Percentiles rank a stretch among this genome's conserved stretches.
These are phyloP conservation scores for Puffinus mauretanicus DNA, from an alignment of 2,113 vertebrate genomes.

Conservation along the genomic window DNA sequence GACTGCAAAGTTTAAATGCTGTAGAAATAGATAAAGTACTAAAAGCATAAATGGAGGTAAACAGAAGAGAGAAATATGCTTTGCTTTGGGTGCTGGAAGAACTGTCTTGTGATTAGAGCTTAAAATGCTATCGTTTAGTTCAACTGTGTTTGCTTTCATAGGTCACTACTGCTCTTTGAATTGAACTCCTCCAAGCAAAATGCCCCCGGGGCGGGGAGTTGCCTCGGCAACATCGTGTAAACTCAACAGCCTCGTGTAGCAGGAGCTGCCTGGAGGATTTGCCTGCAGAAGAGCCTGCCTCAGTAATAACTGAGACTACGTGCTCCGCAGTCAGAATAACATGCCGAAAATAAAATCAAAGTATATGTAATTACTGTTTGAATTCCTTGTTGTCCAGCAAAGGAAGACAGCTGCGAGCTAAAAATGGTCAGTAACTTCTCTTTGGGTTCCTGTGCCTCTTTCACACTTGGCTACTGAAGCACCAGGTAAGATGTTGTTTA, in stretches of 20 bases:
- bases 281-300: not conserved
- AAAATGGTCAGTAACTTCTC: not conserved
- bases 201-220: conserved; percentile 7
- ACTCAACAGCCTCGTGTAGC: conserved; percentile 40
- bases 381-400: not conserved
- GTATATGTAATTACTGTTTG: not conserved
- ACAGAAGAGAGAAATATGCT: not conserved
- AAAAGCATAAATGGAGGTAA: not conserved
- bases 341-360: not conserved
- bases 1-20: not conserved
- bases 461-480: not conserved
- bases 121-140: not conserved
- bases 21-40: not conserved
- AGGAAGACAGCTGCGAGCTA: not conserved
- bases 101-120: not conserved
- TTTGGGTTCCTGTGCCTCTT: not conserved
- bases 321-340: not conserved
- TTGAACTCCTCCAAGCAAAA: conserved; percentile 1
- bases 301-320: not conserved
- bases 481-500: conserved; percentile 37
- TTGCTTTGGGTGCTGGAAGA: not conserved
- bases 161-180: not conserved
- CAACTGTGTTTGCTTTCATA: not conserved
- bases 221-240: conserved; percentile 57
- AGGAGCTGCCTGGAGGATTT: not conserved